Evolutionary conservation across 2,888 invertebrate genomes (phyloP).

Genomic region (Drosophila mercatorum): DNA sequence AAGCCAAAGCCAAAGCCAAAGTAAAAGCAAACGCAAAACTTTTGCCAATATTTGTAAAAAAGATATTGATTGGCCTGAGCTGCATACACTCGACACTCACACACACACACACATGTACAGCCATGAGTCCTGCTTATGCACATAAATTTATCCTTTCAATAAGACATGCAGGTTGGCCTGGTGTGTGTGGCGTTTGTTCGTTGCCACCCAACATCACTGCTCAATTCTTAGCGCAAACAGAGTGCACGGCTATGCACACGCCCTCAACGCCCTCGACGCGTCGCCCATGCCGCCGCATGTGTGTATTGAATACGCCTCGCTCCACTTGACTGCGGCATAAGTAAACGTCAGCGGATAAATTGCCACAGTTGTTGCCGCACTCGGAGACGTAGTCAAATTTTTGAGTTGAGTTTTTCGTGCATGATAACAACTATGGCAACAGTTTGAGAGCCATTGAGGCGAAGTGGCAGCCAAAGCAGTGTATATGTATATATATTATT

Average conservation of each 20-base stretch:
- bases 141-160: conserved; percentile 76
- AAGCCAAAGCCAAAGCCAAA: conserved; percentile 61
- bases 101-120: conserved; percentile 15
- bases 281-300: neutral
- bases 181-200: conserved; percentile 35
- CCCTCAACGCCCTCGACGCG: conserved; percentile 45
- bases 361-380: conserved; percentile 63
- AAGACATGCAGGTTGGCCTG: conserved; percentile 59
- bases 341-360: conserved; percentile 70
- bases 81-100: conserved; percentile 39
- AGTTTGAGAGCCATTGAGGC: conserved; percentile 77
- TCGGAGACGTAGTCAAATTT: conserved; percentile 58
- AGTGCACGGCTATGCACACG: conserved; percentile 25
- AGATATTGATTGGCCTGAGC: conserved; percentile 79
- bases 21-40: conserved; percentile 74
- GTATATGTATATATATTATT: neutral
- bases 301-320: conserved; percentile 3
- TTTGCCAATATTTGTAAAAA: conserved; percentile 80
- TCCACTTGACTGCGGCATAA: conserved; percentile 54
- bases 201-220: conserved; percentile 53
- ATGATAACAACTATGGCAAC: conserved; percentile 78
- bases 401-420: conserved; percentile 75
- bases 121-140: conserved; percentile 61
- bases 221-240: conserved; percentile 78
- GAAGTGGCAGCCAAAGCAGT: conserved; percentile 43